phyloP scores from a whole-genome alignment of 2,797 vertebrate species.

The Esox lucius region DNA sequence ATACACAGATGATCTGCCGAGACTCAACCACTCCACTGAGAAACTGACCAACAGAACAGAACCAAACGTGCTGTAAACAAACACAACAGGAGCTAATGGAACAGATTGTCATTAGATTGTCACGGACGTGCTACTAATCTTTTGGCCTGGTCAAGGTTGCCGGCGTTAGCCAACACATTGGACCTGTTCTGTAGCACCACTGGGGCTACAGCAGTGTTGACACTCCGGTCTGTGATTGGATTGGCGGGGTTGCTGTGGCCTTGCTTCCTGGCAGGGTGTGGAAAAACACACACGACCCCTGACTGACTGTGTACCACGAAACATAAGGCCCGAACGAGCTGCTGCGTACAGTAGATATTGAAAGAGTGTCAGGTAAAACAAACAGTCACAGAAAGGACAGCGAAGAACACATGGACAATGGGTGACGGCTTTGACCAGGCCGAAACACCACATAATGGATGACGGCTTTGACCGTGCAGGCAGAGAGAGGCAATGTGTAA shows the following conservation, averaged over 20 bases:
- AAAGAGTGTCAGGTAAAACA: slow-evolving; percentile 11
- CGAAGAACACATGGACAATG: not conserved
- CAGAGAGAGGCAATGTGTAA: not conserved
- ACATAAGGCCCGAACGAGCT: slow-evolving; percentile 4
- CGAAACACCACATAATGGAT: not conserved
- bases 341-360: not conserved
- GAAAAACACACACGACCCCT: slow-evolving; percentile 23
- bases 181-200: not conserved
- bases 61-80: not conserved
- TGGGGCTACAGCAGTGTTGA: not conserved
- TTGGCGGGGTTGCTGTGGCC: not conserved
- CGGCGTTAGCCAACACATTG: not conserved
- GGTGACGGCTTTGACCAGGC: not conserved
- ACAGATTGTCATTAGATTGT: not conserved
- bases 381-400: slow-evolving; percentile 8
- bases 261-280: slow-evolving; percentile 7
- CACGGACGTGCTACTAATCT: not conserved
- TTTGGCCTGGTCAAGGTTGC: not conserved
- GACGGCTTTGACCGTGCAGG: not conserved
- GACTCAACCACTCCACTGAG: too few species aligned
- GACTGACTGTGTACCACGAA: not conserved
- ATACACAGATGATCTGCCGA: too few species aligned
- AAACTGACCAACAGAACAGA: too few species aligned
- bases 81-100: not conserved
- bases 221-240: slow-evolving; percentile 9